Evolutionary conservation across 2,888 invertebrate genomes (phyloP), one percentile per base, ranked within the genome.

Genomic region (Dasypolia templi): DNA sequence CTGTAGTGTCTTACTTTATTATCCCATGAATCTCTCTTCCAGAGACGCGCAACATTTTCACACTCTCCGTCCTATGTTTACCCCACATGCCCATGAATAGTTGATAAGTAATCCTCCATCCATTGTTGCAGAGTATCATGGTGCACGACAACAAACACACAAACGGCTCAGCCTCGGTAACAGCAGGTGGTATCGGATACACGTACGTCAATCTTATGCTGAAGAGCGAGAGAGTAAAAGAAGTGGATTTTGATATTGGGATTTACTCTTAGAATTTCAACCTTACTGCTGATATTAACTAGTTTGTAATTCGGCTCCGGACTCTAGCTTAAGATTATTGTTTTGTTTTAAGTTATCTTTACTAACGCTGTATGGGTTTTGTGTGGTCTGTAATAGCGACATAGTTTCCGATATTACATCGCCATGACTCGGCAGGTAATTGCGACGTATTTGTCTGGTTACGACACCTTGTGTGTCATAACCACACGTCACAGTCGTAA

Each of bases 111-210:
- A 70, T 76, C 35, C 62, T 55, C 35, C 51, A 65, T 72, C 58
- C 53, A 83, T 69, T 77, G 71, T 91, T 91, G 66, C 91, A 92
- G 91, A 89, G 89, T 49, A 88, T 92, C 56, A 76, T 88, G 75
- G 89, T 87, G 7, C 88, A 86, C 39, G 92, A 92, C 80, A 89
- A 90, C 71, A 74, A 88, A 59, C 84, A 87, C 35, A 87, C 92
- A 0, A 87, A 87, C 39, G 89, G 86, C 0, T 75, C 86, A 22
- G 91, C 87, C 4, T 79, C 73, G 32, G 84, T 93, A 39, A 89
- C 91, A 3, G 87, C 89, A 0, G 93, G 92, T 0, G 92, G 92
- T 0, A 81, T 92, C n/a, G 91, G 91, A 12, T 88, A 82, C 69
- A 83, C 86, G 29, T 92, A 85, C 72, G 89, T 91, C 59, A 90